Evolutionary conservation across 2,888 invertebrate species (phyloP), one percentile per base, ranked within the genome.

Genomic region (Plebejus argus): DNA sequence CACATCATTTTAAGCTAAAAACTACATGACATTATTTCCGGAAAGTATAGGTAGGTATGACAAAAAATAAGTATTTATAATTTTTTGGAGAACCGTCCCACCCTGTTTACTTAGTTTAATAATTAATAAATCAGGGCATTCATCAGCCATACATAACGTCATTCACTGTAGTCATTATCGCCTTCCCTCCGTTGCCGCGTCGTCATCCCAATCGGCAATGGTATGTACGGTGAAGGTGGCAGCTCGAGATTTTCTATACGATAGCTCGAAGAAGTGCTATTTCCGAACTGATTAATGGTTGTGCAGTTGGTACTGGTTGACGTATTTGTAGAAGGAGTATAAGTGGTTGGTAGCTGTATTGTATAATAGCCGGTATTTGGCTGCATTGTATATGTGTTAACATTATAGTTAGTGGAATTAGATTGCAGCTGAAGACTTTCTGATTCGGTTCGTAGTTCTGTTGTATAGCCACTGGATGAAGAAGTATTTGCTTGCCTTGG

Each of bases 401-500:
- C 56, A 56, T 56, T 56, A 56, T 20, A 61, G 23, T 61, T 61
- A 61, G 58, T 61, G 58, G 58, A 61, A 61, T 61, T 61, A 61
- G 58, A 61, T 61, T 61, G 58, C 23, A 61, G 58, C 58, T 61
- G 58, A 61, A 23, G 58, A 61, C 58, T 61, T 61, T 61, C 58
- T 61, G 58, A 61, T 61, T 61, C 58, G 23, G 58, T 61, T 61
- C 58, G 58, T 61, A 61, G 58, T 61, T 61, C 58, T 61, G 58
- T 61, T 61, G 58, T 61, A 61, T 61, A 61, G 58, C 58, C 58
- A 23, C 20, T 61, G 58, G 58, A 61, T 61, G 58, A 61, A 61
- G 58, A 61, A 61, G 58, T 61, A 53, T 53, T 53, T 53, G 53
- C 61, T 61, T 23, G n/a, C 61, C 77, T n/a, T n/a, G n/a, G n/a